Percentiles rank a stretch among this genome's conserved stretches.
Evolutionary conservation across 2,113 vertebrate genomes (phyloP).

Genomic region (Felis chaus): DNA sequence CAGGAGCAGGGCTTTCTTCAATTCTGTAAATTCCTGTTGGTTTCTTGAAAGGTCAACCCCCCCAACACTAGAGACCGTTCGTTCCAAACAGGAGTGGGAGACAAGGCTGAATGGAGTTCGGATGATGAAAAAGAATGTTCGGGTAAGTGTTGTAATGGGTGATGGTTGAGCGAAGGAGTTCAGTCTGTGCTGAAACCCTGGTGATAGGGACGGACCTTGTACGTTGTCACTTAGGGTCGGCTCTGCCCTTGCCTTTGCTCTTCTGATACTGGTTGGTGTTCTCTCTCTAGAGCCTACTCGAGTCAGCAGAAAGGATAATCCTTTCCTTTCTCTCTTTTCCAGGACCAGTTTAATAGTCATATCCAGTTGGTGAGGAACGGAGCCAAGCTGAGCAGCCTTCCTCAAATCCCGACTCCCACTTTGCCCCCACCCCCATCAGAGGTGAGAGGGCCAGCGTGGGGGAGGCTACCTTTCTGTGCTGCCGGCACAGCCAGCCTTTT

Average conservation of each 20-base stretch:
- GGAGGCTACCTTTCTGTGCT: not conserved
- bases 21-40: constrained; percentile 61
- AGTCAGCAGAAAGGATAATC: not conserved
- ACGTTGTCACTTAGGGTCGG: not conserved
- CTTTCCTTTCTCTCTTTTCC: not conserved
- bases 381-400: constrained; percentile 89
- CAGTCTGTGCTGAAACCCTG: not conserved
- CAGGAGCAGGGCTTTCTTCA: constrained; percentile 7
- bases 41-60: constrained; percentile 84
- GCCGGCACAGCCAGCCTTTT: not conserved
- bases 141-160: constrained; percentile 76
- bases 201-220: not conserved
- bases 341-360: constrained; percentile 90
- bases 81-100: constrained; percentile 88
- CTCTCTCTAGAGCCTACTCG: not conserved
- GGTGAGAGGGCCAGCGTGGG: constrained; percentile 73
- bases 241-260: not conserved
- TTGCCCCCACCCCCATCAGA: constrained; percentile 90
- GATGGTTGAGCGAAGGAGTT: not conserved
- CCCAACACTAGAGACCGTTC: constrained; percentile 84
- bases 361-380: constrained; percentile 91
- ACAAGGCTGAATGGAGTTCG: constrained; percentile 86
- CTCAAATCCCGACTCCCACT: constrained; percentile 86
- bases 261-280: not conserved
- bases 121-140: constrained; percentile 85